Evolutionary conservation across 2,888 invertebrate species (phyloP), one percentile per base, ranked within the genome.

Genomic region (Sminthurinus aureus): DNA sequence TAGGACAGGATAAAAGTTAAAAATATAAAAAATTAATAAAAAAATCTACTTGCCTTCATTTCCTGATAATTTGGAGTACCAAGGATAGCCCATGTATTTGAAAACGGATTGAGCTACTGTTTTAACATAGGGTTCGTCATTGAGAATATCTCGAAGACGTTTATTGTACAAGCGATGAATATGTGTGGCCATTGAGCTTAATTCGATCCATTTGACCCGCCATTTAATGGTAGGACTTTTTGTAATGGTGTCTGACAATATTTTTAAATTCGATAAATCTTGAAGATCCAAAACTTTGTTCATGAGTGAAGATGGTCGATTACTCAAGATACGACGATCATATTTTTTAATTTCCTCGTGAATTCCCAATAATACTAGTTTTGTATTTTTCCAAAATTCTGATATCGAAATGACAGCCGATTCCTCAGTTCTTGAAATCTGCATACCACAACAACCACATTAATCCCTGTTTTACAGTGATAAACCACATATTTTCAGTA

Each of bases 161-260:
- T 83, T 85, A n/a, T 85, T 83, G 78, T 83, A 85, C 15, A 85
- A 66, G 50, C 81, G 83, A 78, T 85, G 83, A 51, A 83, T 81
- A 24, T 83, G 83, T 0, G 85, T 77, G 6, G 83, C 83, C 51
- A 85, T 64, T 22, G 85, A 83, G 51, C 85, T 85, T 12, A 85
- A 13, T 81, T 85, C 85, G 22, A 85, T 76, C 83, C 83, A 85
- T 38, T 81, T 83, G 11, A 85, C 83, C 15, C 81, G 15, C 84
- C 84, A 84, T 51, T 82, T 67, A 22, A 83, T 80, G 0, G 75
- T 12, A 0, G 79, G 79, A 75, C 79, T 80, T 4, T 69, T n/a
- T 2, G 82, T 75, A 6, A n/a, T 52, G 18, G 67, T 82, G 20
- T 79, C 79, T 13, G 82, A 83, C 0, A 83, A 50, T 0, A 79